Percentiles rank a stretch among this genome's conserved stretches.
Evolutionary conservation across 2,113 vertebrate species (phyloP).

Genomic region (Seriola rivoliana): DNA sequence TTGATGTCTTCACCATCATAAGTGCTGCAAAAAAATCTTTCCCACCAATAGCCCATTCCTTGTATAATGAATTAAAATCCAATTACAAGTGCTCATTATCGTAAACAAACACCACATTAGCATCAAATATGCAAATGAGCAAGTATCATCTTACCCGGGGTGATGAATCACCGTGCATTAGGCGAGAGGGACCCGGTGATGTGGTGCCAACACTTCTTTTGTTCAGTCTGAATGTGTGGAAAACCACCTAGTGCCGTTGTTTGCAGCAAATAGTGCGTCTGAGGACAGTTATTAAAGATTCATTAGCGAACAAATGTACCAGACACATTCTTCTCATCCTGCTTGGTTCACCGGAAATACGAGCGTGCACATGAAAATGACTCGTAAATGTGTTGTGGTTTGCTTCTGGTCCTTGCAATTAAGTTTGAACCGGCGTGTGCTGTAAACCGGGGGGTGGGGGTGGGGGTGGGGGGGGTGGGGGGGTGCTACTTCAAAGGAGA

Average conservation of each 20-base stretch:
- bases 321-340: slow-evolving; percentile 57
- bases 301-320: slow-evolving; percentile 59
- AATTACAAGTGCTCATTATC: slow-evolving; percentile 71
- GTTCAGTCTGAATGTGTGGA: slow-evolving; percentile 25
- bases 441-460: slow-evolving; percentile 16
- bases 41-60: slow-evolving; percentile 40
- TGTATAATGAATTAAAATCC: slow-evolving; percentile 68
- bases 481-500: slow-evolving; percentile 46
- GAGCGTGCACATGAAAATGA: slow-evolving; percentile 15
- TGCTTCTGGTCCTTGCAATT: slow-evolving; percentile 42
- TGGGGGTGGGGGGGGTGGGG: not conserved
- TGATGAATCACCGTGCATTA: slow-evolving; percentile 59
- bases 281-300: slow-evolving; percentile 63
- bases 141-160: slow-evolving; percentile 46
- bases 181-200: slow-evolving; percentile 25
- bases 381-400: slow-evolving; percentile 35
- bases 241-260: slow-evolving; percentile 24
- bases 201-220: slow-evolving; percentile 41
- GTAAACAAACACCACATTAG: slow-evolving; percentile 76
- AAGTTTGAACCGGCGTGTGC: slow-evolving; percentile 40
- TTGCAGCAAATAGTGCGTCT: slow-evolving; percentile 30
- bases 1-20: slow-evolving; percentile 36
- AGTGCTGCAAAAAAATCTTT: slow-evolving; percentile 10
- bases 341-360: slow-evolving; percentile 41
- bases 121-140: slow-evolving; percentile 66